Evolutionary conservation across 2,888 invertebrate genomes (phyloP), one percentile per base, ranked within the genome.

Genomic region (Drosophila nr. medialis): DNA sequence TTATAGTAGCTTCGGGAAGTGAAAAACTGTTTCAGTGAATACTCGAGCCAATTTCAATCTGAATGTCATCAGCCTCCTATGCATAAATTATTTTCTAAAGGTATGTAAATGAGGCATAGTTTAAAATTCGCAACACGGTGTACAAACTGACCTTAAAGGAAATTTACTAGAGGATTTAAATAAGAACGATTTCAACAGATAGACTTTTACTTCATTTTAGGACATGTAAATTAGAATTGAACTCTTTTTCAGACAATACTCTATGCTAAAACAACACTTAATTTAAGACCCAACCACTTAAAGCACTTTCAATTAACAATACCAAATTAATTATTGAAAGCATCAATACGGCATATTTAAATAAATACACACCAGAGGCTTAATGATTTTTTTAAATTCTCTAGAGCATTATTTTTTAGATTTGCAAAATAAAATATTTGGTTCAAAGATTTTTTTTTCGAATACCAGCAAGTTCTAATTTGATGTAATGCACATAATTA

Each of bases 11-110:
- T 21, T 29, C 21, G 15, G 45, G 21, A 7, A 45, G 15, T 45
- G 10, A 2, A 7, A 13, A 36, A 36, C 29, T 24, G 32, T 32
- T 15, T 34, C 21, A 15, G 24, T 18, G 24, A 15, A 11, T 21
- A 42, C 10, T 18, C 30, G 30, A 56, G 42, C 21, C 42, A 29
- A 55, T 29, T 55, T 55, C 55, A 38, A n/a, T 38, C n/a, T n/a
- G n/a, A 38, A 38, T 29, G 38, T 55, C 55, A 38, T 55, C 27
- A 38, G 27, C 38, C 27, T 38, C 18, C 38, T 13, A n/a, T 2
- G 38, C 18, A 29, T 38, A 38, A 55, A 29, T 55, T 38, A 55
- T 29, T 55, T 27, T n/a, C 38, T 2, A 8, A 38, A 29, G 27
- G 27, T 55, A 55, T 55, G 55, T 8, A 38, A 55, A 55, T 38